Conservation (phyloP, 2,113 vertebrate species). For the Phaethon lepturus region DNA sequence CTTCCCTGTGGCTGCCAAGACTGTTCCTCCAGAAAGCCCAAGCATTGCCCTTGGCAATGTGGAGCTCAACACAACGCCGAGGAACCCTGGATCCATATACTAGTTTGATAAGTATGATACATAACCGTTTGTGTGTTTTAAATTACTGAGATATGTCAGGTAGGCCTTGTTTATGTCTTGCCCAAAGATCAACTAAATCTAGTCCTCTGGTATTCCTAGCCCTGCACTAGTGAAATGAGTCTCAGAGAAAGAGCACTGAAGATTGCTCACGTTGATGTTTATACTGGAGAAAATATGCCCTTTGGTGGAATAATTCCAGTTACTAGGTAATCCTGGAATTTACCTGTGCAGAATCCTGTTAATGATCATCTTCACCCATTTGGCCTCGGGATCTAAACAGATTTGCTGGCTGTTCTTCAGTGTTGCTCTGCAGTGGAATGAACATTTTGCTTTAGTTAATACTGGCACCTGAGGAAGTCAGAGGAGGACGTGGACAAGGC, state of each 20-base stretch:
- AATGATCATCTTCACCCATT: conserved; percentile 21
- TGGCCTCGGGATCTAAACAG: not conserved
- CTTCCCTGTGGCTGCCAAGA: not conserved
- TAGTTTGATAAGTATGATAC: not conserved
- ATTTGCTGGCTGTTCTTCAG: not conserved
- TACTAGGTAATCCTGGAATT: not conserved
- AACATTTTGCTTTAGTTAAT: not conserved
- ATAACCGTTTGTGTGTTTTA: not conserved
- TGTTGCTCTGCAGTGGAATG: not conserved
- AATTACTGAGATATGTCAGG: not conserved
- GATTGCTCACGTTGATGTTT: not conserved
- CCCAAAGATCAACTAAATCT: not conserved
- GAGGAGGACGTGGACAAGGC: not conserved
- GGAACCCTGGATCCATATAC: not conserved
- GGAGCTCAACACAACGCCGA: not conserved
- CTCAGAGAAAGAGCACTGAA: not conserved
- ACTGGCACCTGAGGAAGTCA: not conserved
- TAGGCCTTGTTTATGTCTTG: not conserved
- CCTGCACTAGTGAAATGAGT: not conserved
- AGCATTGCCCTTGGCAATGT: not conserved
- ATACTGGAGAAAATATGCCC: not conserved
- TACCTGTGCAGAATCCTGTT: conserved; percentile 3
- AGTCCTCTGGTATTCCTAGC: not conserved
- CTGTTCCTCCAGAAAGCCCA: not conserved
- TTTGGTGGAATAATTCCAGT: not conserved